Base-by-base conservation (phyloP, 2,797 vertebrate species). In the Xyrichtys novacula region DNA sequence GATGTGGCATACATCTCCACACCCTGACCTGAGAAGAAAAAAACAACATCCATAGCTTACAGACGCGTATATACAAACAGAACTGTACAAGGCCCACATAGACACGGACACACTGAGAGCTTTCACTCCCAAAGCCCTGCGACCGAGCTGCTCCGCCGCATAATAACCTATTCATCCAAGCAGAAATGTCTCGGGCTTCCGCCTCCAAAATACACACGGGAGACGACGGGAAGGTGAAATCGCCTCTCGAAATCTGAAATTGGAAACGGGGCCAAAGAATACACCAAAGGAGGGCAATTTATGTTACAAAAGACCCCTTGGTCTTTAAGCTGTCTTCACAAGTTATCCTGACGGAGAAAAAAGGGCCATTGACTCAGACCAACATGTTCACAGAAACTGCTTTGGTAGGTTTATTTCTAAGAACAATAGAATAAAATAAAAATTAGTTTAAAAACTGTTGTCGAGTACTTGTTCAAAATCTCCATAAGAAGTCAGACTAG, bases 81-180 rank as follows among this genome's bases (percentile, higher is more conserved):
- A 50, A 88, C 65, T 87, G 86, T 85, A 91, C 88, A 85, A 87
- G 83, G 86, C 78, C 11, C 87, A 80, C 91, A 90, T 23, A 85
- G 63, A 92, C 88, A 63, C 53, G 42, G 46, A 87, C 57, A 94
- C 91, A 94, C 89, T 92, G 64, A 25, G 75, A 52, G 88, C 92
- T 89, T 94, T 94, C 88, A 93, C 73, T 78, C 58, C 26, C 64
- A 58, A 60, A 64, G 22, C 67, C 39, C 63, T 54, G 65, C 62
- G 38, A 67, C 64, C 38, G 71, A 80, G 68, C 32, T 58, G 84
- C 84, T 70, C 57, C 44, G 40, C 84, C 53, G 85, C 73, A 93
- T 91, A 93, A 91, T 89, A 83, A 88, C 65, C 91, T 85, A 91
- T 93, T 94, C 92, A 94, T 93, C 78, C 85, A 66, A 74, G 68